Conservation (phyloP, 2,888 invertebrate species). For the Dermolepida albohirtum region DNA sequence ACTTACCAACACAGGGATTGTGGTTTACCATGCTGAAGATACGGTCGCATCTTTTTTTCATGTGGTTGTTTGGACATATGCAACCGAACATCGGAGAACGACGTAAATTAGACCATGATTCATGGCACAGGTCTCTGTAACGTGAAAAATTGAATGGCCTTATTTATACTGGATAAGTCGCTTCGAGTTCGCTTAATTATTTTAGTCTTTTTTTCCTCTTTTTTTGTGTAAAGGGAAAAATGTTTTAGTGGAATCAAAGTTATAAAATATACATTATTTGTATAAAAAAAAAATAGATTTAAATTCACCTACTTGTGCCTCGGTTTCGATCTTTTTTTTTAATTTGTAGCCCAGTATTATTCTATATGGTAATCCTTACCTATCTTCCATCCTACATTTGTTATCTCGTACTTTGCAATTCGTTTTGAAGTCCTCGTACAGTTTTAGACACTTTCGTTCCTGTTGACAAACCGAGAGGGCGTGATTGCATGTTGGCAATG, state of each 20-base stretch:
- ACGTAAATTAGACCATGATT: slow-evolving; percentile 88
- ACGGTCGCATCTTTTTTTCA: slow-evolving; percentile 91
- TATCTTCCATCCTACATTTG: slow-evolving; percentile 90
- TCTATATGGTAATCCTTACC: slow-evolving; percentile 67
- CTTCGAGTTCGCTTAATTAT: not conserved
- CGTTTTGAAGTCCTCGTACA: slow-evolving; percentile 87
- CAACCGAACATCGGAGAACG: slow-evolving; percentile 92
- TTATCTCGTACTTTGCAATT: slow-evolving; percentile 89
- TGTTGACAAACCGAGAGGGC: slow-evolving; percentile 87
- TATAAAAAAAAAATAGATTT: too few species aligned
- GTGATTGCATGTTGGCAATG: slow-evolving; percentile 90
- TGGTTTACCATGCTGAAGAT: slow-evolving; percentile 91
- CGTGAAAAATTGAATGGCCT: slow-evolving; percentile 39
- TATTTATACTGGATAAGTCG: slow-evolving; percentile 1
- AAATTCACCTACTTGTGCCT: too few species aligned
- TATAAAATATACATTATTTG: too few species aligned
- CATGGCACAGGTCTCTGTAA: slow-evolving; percentile 84
- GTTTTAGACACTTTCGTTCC: slow-evolving; percentile 82
- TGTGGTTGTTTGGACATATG: slow-evolving; percentile 91
- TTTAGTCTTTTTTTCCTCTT: not conserved
- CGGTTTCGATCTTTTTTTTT: too few species aligned
- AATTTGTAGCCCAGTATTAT: too few species aligned
- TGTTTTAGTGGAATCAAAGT: too few species aligned
- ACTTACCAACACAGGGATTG: slow-evolving; percentile 95
- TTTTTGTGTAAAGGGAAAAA: slow-evolving; percentile 54